These are phyloP conservation scores for Chlorodrepanis virens DNA, from an alignment of 2,113 vertebrate species.

Conservation along the genomic window DNA sequence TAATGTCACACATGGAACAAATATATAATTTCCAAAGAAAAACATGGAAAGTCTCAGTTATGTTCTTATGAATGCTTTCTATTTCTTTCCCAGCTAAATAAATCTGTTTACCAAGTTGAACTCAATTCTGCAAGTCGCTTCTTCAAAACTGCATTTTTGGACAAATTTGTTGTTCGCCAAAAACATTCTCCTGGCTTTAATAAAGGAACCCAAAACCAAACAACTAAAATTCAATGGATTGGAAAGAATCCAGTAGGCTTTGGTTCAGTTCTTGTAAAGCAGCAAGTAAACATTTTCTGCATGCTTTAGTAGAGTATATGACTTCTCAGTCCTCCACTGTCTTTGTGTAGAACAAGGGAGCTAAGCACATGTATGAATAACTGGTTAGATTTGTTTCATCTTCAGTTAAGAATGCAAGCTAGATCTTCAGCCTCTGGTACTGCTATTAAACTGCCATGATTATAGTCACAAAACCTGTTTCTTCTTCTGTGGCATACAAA, in stretches of 20 bases:
- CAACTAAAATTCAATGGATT: conserved; percentile 43
- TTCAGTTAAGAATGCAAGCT: not conserved
- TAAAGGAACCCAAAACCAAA: not conserved
- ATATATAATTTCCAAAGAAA: not conserved
- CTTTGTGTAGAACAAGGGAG: not conserved
- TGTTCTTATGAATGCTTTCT: conserved; percentile 4
- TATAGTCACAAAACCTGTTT: not conserved
- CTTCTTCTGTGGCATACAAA: not conserved
- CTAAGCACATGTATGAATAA: not conserved
- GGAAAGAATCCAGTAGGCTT: conserved; percentile 39
- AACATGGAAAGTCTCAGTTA: not conserved
- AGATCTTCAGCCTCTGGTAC: not conserved
- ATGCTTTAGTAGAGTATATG: not conserved
- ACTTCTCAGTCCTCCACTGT: not conserved
- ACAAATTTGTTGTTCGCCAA: not conserved
- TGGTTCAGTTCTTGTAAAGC: conserved; percentile 36
- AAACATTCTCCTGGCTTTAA: conserved; percentile 17
- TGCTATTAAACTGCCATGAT: not conserved
- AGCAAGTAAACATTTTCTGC: conserved; percentile 45
- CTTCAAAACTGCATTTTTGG: conserved; percentile 7
- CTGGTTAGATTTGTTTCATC: not conserved
- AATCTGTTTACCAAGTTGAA: conserved; percentile 28
- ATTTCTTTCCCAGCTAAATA: conserved; percentile 35
- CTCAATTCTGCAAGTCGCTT: not conserved
- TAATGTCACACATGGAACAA: conserved; percentile 10